Conservation (phyloP, 2,888 invertebrate genomes). For the Macroteleia sp. region DNA sequence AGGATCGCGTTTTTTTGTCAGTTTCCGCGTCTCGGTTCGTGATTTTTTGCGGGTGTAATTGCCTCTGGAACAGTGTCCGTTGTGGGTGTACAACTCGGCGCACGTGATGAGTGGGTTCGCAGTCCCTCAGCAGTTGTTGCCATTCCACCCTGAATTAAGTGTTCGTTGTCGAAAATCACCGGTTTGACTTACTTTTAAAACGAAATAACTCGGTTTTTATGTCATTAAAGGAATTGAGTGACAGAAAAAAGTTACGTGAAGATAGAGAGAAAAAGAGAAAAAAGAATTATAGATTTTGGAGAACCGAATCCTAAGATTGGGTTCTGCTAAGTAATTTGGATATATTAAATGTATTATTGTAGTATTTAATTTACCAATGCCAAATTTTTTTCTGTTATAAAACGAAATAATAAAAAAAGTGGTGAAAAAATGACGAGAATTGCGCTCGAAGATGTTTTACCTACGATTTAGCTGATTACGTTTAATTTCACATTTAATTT, state of each 20-base stretch:
- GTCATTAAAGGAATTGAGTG: conserved; percentile 32
- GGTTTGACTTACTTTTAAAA: conserved; percentile 48
- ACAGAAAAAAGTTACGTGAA: no score
- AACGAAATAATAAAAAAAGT: not conserved
- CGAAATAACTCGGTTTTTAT: conserved; percentile 44
- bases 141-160: conserved; percentile 46
- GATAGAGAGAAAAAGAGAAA: no score
- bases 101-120: conserved; percentile 38
- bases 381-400: not conserved
- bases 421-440: not conserved
- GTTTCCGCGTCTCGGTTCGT: not conserved
- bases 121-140: conserved; percentile 11
- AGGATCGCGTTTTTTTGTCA: not conserved
- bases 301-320: not conserved
- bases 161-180: conserved; percentile 39
- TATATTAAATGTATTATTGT: conserved; percentile 11
- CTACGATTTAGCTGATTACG: no score
- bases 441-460: conserved; percentile 32
- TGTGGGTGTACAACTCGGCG: conserved; percentile 46
- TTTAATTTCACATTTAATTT: conserved; percentile 5
- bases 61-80: conserved; percentile 10
- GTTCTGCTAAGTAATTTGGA: conserved; percentile 23
- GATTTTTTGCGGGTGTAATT: conserved; percentile 21
- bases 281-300: conserved; percentile 2
- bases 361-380: not conserved